Evolutionary conservation across 2,797 vertebrate genomes (phyloP), one percentile per base, ranked within the genome.

Genomic region (Tauraco hartlaubi): DNA sequence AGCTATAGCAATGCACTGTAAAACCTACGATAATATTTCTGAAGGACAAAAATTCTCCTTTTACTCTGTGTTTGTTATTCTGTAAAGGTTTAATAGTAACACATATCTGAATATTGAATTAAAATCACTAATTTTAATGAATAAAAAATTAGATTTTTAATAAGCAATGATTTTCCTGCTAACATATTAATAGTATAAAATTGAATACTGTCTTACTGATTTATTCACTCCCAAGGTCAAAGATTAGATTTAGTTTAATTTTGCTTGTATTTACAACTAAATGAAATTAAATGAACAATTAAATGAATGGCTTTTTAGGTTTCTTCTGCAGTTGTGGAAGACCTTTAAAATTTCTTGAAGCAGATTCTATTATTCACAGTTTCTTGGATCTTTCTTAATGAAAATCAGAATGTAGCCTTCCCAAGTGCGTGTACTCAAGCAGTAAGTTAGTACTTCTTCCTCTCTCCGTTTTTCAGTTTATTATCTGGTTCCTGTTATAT

Each of bases 191-290:
- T 44, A 55, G 18, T 29, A 46, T 43, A 85, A 92, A 72, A 71
- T 43, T 76, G 25, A 91, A 64, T 76, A 44, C 3, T 66, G 13
- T 48, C 18, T 80, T 87, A 46, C 7, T 64, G 11, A 12, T 69
- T 83, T 89, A 58, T 69, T 85, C 39, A 56, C 18, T 74, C 9
- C 18, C 39, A 92, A 87, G 28, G 62, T 12, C n/a, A 25, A 89
- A 89, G n/a, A 83, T 87, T 67, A 80, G 31, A 90, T 94, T 80
- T 75, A 73, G 29, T 89, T 89, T 81, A 87, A 81, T 62, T 96
- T 92, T 85, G 8, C 15, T 73, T 80, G 9, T 62, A 76, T 87
- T 90, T 95, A 74, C 81, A 31, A 71, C 29, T 85, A 61, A 63
- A 90, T 64, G 77, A 84, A 80, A 90, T 80, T 71, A 87, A 92